Evolutionary conservation across 2,113 vertebrate species (phyloP), one percentile per base, ranked within the genome.

Genomic region (Emberiza fucata): DNA sequence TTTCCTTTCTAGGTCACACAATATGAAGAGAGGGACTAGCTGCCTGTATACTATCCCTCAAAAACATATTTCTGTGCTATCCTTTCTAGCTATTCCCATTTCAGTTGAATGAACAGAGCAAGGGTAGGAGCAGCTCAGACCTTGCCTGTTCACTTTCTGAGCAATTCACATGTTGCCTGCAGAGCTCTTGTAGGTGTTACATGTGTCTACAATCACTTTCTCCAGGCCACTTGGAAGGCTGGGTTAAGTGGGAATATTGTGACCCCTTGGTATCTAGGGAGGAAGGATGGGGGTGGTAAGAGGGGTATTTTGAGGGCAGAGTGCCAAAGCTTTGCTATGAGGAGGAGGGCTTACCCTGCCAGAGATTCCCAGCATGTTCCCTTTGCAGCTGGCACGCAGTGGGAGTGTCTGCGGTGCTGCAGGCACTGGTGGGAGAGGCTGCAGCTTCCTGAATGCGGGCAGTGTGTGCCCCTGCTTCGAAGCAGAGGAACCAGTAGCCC

Each of bases 1-100:
- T 66, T 82, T 80, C 45, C 39, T 95, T 93, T 90, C 92, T 81
- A 83, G 79, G 68, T 57, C 60, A 85, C 59, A 17, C 29, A 27
- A 37, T 23, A 40, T 3, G 39, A 70, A 66, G 42, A 90, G 35
- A 90, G 0, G 0, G 75, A 66, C 23, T 47, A 82, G 35, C 33
- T 50, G 24, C 28, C 63, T 77, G 61, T 53, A 37, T 7, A 4
- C 2, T 27, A 11, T 39, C 50, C 42, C 63, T 83, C 45, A 63
- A 66, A 87, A 90, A 21, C 21, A 6, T 50, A 56, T 73, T 70
- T 80, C 54, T 31, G 21, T 8, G 8, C 35, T 47, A 35, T 37
- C 27, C 27, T 71, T 87, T 71, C 77, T 45, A 81, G 27, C n/a
- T 78, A 51, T 75, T 64, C 19, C 28, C 6, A 16, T 76, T 82